Conservation (phyloP, 64 coral and sea anemone genomes). For the Acropora tenuis region DNA sequence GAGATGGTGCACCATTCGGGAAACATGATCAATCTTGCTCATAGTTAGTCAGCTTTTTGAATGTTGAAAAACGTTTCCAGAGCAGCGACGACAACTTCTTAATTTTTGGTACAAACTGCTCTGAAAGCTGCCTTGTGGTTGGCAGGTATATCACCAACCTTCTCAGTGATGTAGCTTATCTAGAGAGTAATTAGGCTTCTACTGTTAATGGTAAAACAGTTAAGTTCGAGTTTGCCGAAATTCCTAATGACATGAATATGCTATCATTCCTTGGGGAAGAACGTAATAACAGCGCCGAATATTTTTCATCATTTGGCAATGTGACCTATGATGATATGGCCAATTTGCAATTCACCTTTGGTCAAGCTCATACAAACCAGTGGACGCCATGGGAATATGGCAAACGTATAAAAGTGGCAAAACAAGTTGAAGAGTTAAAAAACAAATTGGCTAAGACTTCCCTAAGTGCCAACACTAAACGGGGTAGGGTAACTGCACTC, state of each 20-base stretch:
- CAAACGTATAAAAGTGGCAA: background rate
- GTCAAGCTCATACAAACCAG: conserved; percentile 16
- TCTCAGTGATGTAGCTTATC: background rate
- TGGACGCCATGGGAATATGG: conserved; percentile 63
- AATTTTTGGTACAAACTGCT: conserved; percentile 53
- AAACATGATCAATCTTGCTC: conserved; percentile 44
- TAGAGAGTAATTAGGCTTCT: conserved; percentile 17
- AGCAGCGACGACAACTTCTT: conserved; percentile 62
- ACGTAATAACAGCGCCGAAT: conserved; percentile 48
- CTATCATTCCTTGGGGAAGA: conserved; percentile 47
- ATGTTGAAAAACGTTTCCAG: conserved; percentile 20
- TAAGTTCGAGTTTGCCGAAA: conserved; percentile 53
- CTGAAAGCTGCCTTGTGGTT: conserved; percentile 33
- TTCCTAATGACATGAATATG: conserved; percentile 83
- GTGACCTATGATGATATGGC: conserved; percentile 33
- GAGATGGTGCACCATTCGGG: conserved; percentile 38
- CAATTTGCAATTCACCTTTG: conserved; percentile 50
- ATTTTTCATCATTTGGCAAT: conserved; percentile 66
- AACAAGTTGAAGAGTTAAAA: conserved; percentile 49
- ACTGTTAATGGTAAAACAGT: background rate
- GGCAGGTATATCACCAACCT: background rate
- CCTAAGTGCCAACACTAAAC: conserved; percentile 20
- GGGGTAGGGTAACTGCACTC: conserved; percentile 26
- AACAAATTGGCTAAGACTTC: conserved; percentile 17
- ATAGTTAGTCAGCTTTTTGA: conserved; percentile 51